phyloP scores from a whole-genome alignment of 1,140 invertebrate genomes.

The Lanistes nyassanus region DNA sequence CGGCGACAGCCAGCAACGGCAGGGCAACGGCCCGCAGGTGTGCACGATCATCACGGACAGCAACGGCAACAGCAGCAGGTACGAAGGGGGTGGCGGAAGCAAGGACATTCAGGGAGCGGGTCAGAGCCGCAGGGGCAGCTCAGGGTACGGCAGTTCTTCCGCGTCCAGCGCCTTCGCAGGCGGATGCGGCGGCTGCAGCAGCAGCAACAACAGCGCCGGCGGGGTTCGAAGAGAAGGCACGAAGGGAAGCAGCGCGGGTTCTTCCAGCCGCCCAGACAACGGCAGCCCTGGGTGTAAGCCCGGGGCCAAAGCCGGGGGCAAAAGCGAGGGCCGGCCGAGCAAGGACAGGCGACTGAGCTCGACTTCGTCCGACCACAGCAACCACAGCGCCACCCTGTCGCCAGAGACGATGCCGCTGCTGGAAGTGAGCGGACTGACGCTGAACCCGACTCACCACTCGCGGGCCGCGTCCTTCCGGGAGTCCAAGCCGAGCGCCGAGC shows the following conservation, averaged over 20 bases:
- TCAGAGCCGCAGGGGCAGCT: no score
- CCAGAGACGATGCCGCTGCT: neutral
- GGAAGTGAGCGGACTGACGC: neutral
- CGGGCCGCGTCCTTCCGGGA: slow-evolving; percentile 22
- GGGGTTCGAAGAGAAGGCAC: neutral
- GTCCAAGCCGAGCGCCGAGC: slow-evolving; percentile 24
- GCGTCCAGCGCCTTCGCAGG: neutral
- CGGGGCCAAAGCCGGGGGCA: neutral
- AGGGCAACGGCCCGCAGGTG: slow-evolving; percentile 6
- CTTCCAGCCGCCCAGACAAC: neutral
- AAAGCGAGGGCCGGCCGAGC: neutral
- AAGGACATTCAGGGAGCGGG: no score
- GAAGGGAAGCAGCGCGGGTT: neutral
- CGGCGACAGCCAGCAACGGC: neutral
- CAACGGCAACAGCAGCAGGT: slow-evolving; percentile 29
- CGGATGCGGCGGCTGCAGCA: no score
- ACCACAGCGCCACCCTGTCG: neutral
- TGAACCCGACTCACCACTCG: slow-evolving; percentile 2
- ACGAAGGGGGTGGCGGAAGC: neutral
- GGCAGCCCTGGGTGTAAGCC: neutral
- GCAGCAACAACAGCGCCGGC: neutral
- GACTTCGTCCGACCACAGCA: slow-evolving; percentile 3
- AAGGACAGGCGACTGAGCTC: slow-evolving; percentile 9
- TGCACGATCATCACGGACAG: slow-evolving; percentile 29
- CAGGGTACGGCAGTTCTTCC: no score